These are phyloP conservation scores for Lacerta viridis DNA, from an alignment of 2,797 vertebrate species.

Conservation along the genomic window DNA sequence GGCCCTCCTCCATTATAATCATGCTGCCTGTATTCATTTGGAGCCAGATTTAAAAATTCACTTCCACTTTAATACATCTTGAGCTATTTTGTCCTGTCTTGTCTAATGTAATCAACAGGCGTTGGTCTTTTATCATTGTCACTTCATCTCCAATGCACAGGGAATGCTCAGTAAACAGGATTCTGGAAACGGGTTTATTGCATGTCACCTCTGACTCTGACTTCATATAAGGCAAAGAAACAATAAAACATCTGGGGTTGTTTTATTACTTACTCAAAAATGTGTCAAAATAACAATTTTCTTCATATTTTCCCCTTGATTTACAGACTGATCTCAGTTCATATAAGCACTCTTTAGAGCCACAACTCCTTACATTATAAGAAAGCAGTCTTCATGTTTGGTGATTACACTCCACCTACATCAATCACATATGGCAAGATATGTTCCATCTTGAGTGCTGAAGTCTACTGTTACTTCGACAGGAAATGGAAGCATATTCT, in stretches of 20 bases:
- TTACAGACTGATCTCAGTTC: slow-evolving; percentile 38
- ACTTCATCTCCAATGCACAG: slow-evolving; percentile 59
- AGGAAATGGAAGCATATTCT: slow-evolving; percentile 16
- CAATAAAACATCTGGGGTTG: slow-evolving; percentile 10
- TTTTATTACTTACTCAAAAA: slow-evolving; percentile 51
- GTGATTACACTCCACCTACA: slow-evolving; percentile 34
- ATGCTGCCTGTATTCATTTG: slow-evolving; percentile 47
- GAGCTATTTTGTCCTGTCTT: slow-evolving; percentile 73
- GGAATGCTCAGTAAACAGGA: slow-evolving; percentile 55
- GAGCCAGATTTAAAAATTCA: slow-evolving; percentile 70
- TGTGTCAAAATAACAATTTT: slow-evolving; percentile 37
- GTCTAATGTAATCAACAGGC: slow-evolving; percentile 72
- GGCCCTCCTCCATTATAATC: slow-evolving; percentile 32
- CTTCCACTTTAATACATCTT: slow-evolving; percentile 75
- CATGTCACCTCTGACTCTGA: slow-evolving; percentile 69
- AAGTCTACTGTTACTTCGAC: background rate
- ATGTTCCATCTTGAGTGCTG: slow-evolving; percentile 12
- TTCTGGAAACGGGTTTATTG: slow-evolving; percentile 65
- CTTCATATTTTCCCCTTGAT: slow-evolving; percentile 35
- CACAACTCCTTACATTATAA: slow-evolving; percentile 34
- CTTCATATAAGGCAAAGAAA: slow-evolving; percentile 45
- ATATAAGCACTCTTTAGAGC: slow-evolving; percentile 24
- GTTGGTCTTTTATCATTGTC: slow-evolving; percentile 75
- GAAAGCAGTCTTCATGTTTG: slow-evolving; percentile 14
- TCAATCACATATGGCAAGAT: slow-evolving; percentile 35